These are phyloP conservation scores for Circaetus cinerascens DNA, from an alignment of 2,113 vertebrate genomes.

Conservation along the genomic window DNA sequence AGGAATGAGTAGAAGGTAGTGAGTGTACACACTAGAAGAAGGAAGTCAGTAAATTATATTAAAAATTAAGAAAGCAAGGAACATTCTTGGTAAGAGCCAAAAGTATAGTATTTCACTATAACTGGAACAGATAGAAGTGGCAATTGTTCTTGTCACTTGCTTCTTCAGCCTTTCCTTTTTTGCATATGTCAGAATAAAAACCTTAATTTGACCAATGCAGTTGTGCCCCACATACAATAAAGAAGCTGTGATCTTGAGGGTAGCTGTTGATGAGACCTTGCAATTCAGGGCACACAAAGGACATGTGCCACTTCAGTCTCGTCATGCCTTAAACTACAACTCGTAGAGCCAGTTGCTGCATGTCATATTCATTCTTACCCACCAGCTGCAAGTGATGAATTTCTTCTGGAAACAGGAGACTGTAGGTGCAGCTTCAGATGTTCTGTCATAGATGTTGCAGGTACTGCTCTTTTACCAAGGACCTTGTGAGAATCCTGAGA, in stretches of 20 bases:
- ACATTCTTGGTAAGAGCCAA: rapidly evolving
- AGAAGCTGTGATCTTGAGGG: background rate
- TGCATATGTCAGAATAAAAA: background rate
- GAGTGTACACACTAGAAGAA: background rate
- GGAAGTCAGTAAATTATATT: background rate
- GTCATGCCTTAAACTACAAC: background rate
- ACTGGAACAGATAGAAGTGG: background rate
- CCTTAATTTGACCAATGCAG: background rate
- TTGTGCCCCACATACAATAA: background rate
- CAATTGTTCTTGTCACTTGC: background rate
- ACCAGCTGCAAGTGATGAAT: background rate
- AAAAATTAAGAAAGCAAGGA: background rate
- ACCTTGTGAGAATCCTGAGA: background rate
- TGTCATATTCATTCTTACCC: background rate
- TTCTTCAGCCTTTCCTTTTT: background rate
- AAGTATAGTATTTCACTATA: background rate
- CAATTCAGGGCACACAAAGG: background rate
- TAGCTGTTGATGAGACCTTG: background rate
- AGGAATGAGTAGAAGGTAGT: background rate
- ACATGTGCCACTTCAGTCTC: background rate
- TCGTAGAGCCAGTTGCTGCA: background rate
- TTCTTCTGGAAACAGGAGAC: background rate
- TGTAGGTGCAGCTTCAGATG: background rate
- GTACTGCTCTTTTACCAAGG: background rate
- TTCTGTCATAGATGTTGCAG: background rate